These are phyloP conservation scores for Coturnix japonica DNA, from an alignment of 2,113 vertebrate genomes.

Conservation along the genomic window DNA sequence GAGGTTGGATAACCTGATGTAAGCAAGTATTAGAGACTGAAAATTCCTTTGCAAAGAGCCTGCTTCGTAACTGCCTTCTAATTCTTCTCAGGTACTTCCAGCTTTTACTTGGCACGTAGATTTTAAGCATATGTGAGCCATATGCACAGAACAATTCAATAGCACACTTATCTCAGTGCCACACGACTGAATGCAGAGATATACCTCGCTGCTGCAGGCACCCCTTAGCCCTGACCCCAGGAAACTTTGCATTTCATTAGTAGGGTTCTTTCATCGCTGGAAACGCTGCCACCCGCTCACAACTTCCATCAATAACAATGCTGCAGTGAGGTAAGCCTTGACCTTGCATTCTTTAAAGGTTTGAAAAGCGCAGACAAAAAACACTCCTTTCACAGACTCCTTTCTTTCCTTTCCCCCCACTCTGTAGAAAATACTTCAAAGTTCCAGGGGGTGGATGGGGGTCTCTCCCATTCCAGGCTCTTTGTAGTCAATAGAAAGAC, in stretches of 20 bases:
- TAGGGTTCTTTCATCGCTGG: not conserved
- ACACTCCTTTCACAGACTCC: not conserved
- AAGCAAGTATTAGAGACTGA: constrained; percentile 23
- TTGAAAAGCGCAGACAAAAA: not conserved
- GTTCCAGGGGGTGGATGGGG: not conserved
- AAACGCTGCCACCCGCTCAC: not conserved
- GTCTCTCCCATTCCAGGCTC: not conserved
- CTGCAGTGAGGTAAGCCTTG: constrained; percentile 11
- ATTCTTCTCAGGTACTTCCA: constrained; percentile 40
- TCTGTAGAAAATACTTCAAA: not conserved
- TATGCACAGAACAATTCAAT: constrained; percentile 6
- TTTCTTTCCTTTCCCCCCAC: not conserved
- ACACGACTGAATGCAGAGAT: not conserved
- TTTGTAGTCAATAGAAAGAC: not conserved
- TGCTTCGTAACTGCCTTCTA: constrained; percentile 7
- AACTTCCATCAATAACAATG: not conserved
- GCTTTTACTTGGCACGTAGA: not conserved
- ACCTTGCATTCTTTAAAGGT: not conserved
- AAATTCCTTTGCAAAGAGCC: constrained; percentile 20
- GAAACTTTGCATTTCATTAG: constrained; percentile 2
- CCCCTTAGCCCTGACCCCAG: not conserved
- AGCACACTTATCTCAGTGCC: not conserved
- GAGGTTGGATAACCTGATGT: constrained; percentile 12
- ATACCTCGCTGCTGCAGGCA: not conserved
- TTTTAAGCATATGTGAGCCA: constrained; percentile 30